Evolutionary conservation across 2,888 invertebrate species (phyloP), one percentile per base, ranked within the genome.

Genomic region (Drymonia ruficornis): DNA sequence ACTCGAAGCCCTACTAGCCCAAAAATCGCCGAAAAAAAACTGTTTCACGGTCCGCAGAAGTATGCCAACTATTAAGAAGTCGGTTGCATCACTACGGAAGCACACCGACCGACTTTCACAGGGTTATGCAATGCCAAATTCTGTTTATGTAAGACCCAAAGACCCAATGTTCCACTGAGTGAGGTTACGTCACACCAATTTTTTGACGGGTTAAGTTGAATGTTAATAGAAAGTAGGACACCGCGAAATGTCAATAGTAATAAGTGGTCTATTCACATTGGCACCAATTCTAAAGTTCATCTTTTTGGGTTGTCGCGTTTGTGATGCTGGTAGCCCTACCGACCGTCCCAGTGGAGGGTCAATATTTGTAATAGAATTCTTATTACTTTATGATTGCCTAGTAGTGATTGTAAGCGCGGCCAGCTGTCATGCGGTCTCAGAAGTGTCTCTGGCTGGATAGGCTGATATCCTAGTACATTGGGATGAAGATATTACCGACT

Each of bases 161-260:
- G 89, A 91, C 91, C 91, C 76, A 88, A 89, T 91, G 89, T 87
- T 87, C 90, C 84, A 91, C 81, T 88, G 81, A 82, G 64, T 13
- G 64, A 19, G 46, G 72, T 91, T 89, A 83, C 85, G 78, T 89
- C 83, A 90, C 72, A 62, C 72, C 74, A 72, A 72, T 80, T 81
- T 87, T 84, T 87, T 84, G 83, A 77, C 76, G 77, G 72, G 67
- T 79, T 73, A 84, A 84, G 84, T 88, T 88, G 85, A 87, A 87
- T 88, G 89, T 83, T 86, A 85, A 75, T 81, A 76, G 85, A 87
- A 90, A 89, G 89, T 89, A 65, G 87, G 80, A 78, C 91, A 88
- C 89, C 88, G 28, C 80, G 89, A 91, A 87, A 79, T 83, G 81
- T 81, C 82, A 82, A 73, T 72, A 67, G 63, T 73, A 70, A 73